phyloP scores from a whole-genome alignment of 2,113 vertebrate species.

The Dasyprocta punctata region DNA sequence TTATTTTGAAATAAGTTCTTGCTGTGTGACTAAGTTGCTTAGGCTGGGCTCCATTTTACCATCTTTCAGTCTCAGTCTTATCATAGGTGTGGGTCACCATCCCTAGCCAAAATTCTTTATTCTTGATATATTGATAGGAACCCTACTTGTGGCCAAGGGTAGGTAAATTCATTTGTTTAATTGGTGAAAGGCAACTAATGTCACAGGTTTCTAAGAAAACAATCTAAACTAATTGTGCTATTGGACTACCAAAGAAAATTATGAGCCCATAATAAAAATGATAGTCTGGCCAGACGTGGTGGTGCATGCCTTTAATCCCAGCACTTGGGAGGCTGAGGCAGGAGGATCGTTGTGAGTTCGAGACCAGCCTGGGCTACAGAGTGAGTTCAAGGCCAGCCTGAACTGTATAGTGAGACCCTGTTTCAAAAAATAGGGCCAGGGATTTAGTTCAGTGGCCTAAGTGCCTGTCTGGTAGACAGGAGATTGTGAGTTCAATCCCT shows the following conservation, averaged over 20 bases:
- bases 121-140: not conserved
- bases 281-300: too few species aligned
- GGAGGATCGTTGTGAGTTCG: too few species aligned
- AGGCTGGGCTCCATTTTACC: not conserved
- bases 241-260: slow-evolving; percentile 15
- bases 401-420: too few species aligned
- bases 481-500: too few species aligned
- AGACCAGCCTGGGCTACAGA: too few species aligned
- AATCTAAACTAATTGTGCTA: slow-evolving; percentile 25
- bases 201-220: slow-evolving; percentile 15
- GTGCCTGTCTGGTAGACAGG: too few species aligned
- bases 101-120: not conserved
- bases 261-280: slow-evolving; percentile 36
- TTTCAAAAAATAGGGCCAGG: too few species aligned
- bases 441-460: too few species aligned
- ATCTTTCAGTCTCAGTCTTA: not conserved
- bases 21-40: not conserved
- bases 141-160: not conserved
- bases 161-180: not conserved
- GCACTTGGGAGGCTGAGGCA: too few species aligned
- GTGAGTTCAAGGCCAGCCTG: too few species aligned
- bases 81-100: not conserved
- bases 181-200: not conserved
- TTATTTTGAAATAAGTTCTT: not conserved
- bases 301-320: too few species aligned